Percentiles rank a stretch among this genome's conserved stretches.
These are phyloP conservation scores for Galerucella nymphaeae DNA, from an alignment of 2,888 invertebrate genomes.

Conservation along the genomic window DNA sequence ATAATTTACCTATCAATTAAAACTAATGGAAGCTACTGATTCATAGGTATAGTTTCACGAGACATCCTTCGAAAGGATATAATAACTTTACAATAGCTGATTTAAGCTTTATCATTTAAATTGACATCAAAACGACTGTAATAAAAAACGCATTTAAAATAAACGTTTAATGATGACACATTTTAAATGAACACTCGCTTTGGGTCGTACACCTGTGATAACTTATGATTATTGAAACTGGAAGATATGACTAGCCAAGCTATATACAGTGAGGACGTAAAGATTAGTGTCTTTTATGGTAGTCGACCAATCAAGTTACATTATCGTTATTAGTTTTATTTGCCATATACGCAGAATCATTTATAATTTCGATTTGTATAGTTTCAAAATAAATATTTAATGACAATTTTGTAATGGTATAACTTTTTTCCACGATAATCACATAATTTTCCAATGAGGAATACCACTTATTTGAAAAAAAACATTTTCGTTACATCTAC, in stretches of 20 bases:
- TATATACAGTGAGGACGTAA: not conserved
- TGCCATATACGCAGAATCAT: too few species aligned
- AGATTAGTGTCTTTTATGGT: not conserved
- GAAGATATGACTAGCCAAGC: not conserved
- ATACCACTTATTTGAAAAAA: too few species aligned
- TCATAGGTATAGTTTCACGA: conserved; percentile 11
- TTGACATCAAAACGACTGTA: conserved; percentile 29
- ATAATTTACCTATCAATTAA: not conserved
- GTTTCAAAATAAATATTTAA: too few species aligned
- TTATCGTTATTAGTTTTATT: not conserved
- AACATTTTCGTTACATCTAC: too few species aligned
- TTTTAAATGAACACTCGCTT: conserved; percentile 34
- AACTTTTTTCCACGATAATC: too few species aligned
- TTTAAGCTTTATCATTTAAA: conserved; percentile 21
- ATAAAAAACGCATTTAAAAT: conserved; percentile 41
- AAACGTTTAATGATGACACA: conserved; percentile 44
- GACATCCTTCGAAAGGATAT: conserved; percentile 14
- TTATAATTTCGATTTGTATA: too few species aligned
- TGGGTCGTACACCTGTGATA: conserved; percentile 47
- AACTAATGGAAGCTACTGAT: conserved; percentile 1
- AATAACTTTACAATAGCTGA: conserved; percentile 17
- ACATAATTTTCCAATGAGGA: too few species aligned
- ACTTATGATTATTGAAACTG: not conserved
- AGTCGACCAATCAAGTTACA: not conserved
- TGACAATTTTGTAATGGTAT: too few species aligned